Base-by-base conservation (phyloP, 2,797 vertebrate species). In the Lithobates pipiens region DNA sequence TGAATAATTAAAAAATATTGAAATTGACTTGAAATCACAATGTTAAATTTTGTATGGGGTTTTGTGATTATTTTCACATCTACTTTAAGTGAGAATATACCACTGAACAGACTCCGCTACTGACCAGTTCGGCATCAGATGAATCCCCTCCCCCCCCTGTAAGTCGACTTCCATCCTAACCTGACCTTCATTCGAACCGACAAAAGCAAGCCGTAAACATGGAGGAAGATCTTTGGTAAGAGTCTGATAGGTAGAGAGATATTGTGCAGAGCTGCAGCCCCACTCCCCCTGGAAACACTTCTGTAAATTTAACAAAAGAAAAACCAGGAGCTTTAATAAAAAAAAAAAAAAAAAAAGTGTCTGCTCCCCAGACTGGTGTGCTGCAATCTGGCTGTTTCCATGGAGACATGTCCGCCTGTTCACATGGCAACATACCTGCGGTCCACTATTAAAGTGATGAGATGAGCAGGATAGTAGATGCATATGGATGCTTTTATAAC, bases 391-490 rank as follows among this genome's bases (percentile, higher is more conserved):
- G 95, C 95, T 95, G 93, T 99, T 99, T 96, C 98, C 96, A 99
- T 98, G 97, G 98, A 87, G 97, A 99, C 95, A 91, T 94, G 96
- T 97, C 93, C 96, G 95, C 97, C 97, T 96, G 98, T 99, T 96
- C 98, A 97, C 97, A 99, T 99, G 97, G 98, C 97, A 99, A 99
- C 98, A 96, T 96, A 96, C 97, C 97, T 95, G 95, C 94, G 96
- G 98, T 98, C 97, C 97, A 97, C 96, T 98, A 96, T 97, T 96
- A 96, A 96, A 97, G 97, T 95, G 96, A 97, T 95, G 95, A 95
- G 92, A 92, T 77, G 86, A 87, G 81, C 81, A 76, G 77, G 75
- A 80, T 83, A 83, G 81, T 76, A 77, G 39, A 87, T 87, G 86
- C 86, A 87, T 87, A 87, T 82, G 81, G 76, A 87, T 83, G 86